These are phyloP conservation scores for Ericerus pela DNA, from an alignment of 1,140 invertebrate species.

Conservation along the genomic window DNA sequence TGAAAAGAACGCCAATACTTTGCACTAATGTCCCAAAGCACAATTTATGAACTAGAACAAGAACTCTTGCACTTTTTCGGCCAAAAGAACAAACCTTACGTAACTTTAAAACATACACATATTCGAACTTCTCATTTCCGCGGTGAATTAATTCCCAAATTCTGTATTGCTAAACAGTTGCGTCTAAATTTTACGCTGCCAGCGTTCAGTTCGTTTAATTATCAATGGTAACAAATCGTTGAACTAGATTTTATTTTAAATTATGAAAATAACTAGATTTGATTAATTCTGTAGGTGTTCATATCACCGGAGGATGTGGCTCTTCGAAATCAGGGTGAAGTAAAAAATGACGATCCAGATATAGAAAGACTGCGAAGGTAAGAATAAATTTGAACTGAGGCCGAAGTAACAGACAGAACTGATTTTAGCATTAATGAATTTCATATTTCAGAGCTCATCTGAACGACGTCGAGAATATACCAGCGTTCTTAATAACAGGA, in stretches of 20 bases:
- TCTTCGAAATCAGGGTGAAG: slow-evolving; percentile 16
- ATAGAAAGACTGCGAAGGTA: slow-evolving; percentile 26
- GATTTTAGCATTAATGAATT: slow-evolving; percentile 4
- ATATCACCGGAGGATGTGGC: slow-evolving; percentile 21
- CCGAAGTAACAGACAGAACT: background rate
- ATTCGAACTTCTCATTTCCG: too few species aligned
- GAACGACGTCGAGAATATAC: slow-evolving; percentile 62
- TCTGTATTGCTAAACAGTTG: too few species aligned
- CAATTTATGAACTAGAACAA: too few species aligned
- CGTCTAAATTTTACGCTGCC: too few species aligned
- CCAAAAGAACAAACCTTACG: too few species aligned
- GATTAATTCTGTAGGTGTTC: slow-evolving; percentile 20
- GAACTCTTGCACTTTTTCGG: too few species aligned
- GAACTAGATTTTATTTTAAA: too few species aligned
- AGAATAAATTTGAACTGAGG: background rate
- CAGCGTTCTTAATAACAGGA: slow-evolving; percentile 45
- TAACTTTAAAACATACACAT: too few species aligned
- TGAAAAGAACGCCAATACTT: too few species aligned
- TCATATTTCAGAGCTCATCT: slow-evolving; percentile 41
- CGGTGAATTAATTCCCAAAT: too few species aligned
- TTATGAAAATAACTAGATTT: background rate
- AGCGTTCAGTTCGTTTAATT: background rate
- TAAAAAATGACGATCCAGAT: slow-evolving; percentile 25
- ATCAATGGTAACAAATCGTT: background rate
- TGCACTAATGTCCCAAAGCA: too few species aligned